These are phyloP conservation scores for Schizothorax lantsangensis DNA, from an alignment of 2,797 vertebrate species.

Conservation along the genomic window DNA sequence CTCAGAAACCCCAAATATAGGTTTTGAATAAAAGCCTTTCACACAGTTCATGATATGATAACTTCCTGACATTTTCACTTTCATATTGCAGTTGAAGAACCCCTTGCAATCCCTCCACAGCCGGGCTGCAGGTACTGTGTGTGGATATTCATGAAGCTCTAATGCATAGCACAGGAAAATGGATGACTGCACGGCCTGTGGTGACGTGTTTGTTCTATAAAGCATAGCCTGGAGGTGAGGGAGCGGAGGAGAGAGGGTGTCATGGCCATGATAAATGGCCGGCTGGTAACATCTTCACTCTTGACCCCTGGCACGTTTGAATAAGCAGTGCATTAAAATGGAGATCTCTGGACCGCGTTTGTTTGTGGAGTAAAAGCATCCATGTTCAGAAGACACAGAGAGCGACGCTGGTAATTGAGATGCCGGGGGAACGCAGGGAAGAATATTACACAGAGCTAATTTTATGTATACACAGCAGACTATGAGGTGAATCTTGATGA, in stretches of 20 bases:
- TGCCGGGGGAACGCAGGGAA: conserved; percentile 31
- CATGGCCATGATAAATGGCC: conserved; percentile 82
- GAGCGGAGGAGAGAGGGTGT: conserved; percentile 78
- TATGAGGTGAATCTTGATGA: not conserved
- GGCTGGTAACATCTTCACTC: conserved; percentile 83
- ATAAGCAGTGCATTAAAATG: conserved; percentile 67
- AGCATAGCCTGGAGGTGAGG: conserved; percentile 82
- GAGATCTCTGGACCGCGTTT: conserved; percentile 51
- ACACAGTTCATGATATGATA: not conserved
- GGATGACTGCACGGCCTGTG: conserved; percentile 75
- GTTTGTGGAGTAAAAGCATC: conserved; percentile 46
- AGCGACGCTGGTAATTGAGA: conserved; percentile 59
- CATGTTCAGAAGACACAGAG: conserved; percentile 47
- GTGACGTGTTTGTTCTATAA: conserved; percentile 88
- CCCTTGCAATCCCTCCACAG: conserved; percentile 34
- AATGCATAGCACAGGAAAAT: conserved; percentile 74
- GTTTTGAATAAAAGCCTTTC: not conserved
- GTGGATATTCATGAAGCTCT: conserved; percentile 63
- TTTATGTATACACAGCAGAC: not conserved
- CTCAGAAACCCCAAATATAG: not conserved
- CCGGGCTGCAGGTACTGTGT: conserved; percentile 49
- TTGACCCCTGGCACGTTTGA: conserved; percentile 74
- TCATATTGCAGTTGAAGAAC: not conserved
- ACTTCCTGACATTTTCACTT: not conserved
- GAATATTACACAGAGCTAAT: conserved; percentile 38